phyloP scores from a whole-genome alignment of 1,140 invertebrate species.

The Epicauta chinensis region DNA sequence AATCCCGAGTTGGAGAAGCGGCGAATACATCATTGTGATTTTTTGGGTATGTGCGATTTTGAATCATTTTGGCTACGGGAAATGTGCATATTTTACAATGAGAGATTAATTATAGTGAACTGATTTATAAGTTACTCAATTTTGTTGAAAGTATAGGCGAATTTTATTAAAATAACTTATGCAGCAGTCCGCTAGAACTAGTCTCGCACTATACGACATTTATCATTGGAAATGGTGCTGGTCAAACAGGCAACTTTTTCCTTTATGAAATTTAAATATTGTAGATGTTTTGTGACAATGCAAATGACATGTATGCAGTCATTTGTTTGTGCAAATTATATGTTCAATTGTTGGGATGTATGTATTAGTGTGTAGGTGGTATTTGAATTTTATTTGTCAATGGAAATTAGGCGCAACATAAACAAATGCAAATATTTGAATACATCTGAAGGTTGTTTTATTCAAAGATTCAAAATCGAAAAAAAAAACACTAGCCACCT shows the following conservation, averaged over 20 bases:
- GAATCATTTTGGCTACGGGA: too few species aligned
- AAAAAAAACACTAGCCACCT: background rate
- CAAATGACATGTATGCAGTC: conserved; percentile 8
- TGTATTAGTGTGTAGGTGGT: background rate
- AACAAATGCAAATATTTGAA: conserved; percentile 11
- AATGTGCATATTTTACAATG: too few species aligned
- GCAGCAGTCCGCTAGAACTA: too few species aligned
- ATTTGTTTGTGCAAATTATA: conserved; percentile 17
- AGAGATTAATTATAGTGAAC: too few species aligned
- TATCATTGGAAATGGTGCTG: too few species aligned
- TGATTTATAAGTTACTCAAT: too few species aligned
- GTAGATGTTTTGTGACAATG: background rate
- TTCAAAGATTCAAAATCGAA: background rate
- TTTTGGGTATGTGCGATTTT: conserved; percentile 64
- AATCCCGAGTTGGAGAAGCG: conserved; percentile 94
- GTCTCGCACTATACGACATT: too few species aligned
- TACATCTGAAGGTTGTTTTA: background rate
- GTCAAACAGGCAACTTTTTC: too few species aligned
- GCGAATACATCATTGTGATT: conserved; percentile 92
- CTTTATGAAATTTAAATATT: too few species aligned
- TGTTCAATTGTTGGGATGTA: conserved; percentile 13
- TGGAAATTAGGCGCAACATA: conserved; percentile 9
- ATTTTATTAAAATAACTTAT: too few species aligned
- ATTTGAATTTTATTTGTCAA: conserved; percentile 14
- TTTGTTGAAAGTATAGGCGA: too few species aligned